Percentiles rank a stretch among this genome's conserved stretches.
These are phyloP conservation scores for Arctocebus calabarensis DNA, from an alignment of 2,797 vertebrate genomes.

Conservation along the genomic window DNA sequence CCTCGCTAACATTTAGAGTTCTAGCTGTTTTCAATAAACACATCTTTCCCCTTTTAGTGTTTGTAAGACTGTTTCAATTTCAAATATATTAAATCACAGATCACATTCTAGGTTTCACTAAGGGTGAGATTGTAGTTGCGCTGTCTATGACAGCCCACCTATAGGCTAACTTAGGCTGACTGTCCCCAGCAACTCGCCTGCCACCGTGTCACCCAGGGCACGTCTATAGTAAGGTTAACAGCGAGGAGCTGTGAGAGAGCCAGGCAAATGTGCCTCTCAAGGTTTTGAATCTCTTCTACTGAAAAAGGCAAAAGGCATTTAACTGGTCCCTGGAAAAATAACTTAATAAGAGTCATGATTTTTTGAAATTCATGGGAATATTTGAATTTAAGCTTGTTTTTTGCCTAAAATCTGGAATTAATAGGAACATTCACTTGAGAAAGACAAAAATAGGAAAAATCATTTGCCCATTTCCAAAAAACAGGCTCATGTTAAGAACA, in stretches of 20 bases:
- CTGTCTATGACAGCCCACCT: accelerated
- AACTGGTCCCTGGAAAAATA: background rate
- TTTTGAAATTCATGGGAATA: background rate
- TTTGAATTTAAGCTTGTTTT: background rate
- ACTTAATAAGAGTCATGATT: background rate
- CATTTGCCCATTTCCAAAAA: background rate
- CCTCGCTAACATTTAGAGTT: conserved; percentile 12
- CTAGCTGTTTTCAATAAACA: background rate
- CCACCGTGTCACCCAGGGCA: background rate
- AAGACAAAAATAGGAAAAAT: conserved; percentile 7
- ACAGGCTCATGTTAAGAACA: background rate
- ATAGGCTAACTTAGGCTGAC: background rate
- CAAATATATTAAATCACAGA: background rate
- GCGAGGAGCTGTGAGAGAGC: background rate
- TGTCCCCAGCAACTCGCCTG: background rate
- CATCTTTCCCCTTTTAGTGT: background rate
- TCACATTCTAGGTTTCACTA: background rate
- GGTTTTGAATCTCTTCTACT: background rate
- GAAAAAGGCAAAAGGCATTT: background rate
- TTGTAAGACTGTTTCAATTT: background rate
- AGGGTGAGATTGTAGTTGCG: background rate
- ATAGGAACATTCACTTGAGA: conserved; percentile 6
- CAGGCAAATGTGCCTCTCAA: background rate
- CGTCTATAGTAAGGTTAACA: background rate
- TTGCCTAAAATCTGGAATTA: conserved; percentile 1